Evolutionary conservation across 2,797 vertebrate genomes (phyloP).

Genomic region (Xyrichtys novacula): DNA sequence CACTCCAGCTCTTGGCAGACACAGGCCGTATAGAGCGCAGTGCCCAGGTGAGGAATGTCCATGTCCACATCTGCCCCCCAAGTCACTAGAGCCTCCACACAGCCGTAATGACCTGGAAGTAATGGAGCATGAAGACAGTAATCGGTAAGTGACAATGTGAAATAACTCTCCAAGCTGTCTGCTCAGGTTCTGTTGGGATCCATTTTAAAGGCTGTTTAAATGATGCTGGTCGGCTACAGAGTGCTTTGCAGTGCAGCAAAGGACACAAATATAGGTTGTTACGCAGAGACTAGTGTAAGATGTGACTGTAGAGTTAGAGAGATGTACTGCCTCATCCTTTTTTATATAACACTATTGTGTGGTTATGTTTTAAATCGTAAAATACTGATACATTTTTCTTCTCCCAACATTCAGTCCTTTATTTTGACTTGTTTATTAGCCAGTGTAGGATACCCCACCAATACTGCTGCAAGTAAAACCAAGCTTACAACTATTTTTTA

Average conservation of each 20-base stretch:
- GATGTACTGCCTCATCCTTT: too few species aligned
- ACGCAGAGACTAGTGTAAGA: neutral
- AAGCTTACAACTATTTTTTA: too few species aligned
- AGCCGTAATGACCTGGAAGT: constrained; percentile 91
- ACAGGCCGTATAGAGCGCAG: constrained; percentile 93
- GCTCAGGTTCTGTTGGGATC: constrained; percentile 43
- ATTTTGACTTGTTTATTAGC: too few species aligned
- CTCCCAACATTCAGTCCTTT: too few species aligned
- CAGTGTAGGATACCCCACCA: too few species aligned
- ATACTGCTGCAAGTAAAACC: too few species aligned
- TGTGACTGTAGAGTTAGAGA: too few species aligned
- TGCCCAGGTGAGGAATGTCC: constrained; percentile 94
- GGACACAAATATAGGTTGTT: constrained; percentile 35
- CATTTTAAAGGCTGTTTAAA: constrained; percentile 51
- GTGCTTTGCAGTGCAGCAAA: constrained; percentile 21
- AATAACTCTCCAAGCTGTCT: constrained; percentile 63
- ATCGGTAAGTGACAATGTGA: constrained; percentile 58
- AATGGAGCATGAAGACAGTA: constrained; percentile 62
- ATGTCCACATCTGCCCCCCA: constrained; percentile 95
- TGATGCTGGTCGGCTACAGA: constrained; percentile 3
- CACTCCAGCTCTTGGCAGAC: constrained; percentile 91
- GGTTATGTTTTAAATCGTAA: neutral
- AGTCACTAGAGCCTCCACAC: constrained; percentile 91
- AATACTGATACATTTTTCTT: too few species aligned
- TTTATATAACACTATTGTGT: neutral